phyloP scores from a whole-genome alignment of 2,797 vertebrate species.

The Pangasius larnaudii region DNA sequence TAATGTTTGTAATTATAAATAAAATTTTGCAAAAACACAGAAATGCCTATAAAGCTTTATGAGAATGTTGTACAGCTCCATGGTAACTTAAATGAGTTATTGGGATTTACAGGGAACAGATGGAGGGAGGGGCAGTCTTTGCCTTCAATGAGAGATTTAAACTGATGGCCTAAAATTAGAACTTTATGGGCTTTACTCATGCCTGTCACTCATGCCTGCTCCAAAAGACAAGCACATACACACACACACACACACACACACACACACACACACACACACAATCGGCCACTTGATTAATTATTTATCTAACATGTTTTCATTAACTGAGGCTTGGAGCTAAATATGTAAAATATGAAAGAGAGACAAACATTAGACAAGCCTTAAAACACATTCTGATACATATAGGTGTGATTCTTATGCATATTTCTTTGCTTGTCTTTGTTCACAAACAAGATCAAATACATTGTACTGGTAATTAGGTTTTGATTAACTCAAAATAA shows the following conservation, averaged over 20 bases:
- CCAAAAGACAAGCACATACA: slow-evolving; percentile 13
- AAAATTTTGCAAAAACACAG: slow-evolving; percentile 28
- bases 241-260: slow-evolving; percentile 18
- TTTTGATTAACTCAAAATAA: background rate
- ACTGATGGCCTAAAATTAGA: slow-evolving; percentile 49
- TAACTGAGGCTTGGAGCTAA: slow-evolving; percentile 2
- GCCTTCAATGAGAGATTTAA: slow-evolving; percentile 39
- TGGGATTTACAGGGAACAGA: slow-evolving; percentile 32
- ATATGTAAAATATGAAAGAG: background rate
- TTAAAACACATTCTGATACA: background rate
- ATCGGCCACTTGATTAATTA: background rate
- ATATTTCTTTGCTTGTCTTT: background rate
- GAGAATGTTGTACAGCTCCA: background rate
- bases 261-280: background rate
- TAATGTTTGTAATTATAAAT: no score
- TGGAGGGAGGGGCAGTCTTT: background rate
- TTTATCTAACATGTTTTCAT: slow-evolving; percentile 26
- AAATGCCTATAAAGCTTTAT: slow-evolving; percentile 4
- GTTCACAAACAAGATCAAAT: background rate
- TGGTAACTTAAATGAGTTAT: slow-evolving; percentile 31
- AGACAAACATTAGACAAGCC: background rate
- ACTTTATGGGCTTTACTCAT: slow-evolving; percentile 26
- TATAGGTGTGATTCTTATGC: background rate
- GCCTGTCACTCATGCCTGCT: slow-evolving; percentile 33
- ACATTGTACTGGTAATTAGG: background rate